Conservation (phyloP, 2,113 vertebrate genomes). For the Gorsachius goisagi region DNA sequence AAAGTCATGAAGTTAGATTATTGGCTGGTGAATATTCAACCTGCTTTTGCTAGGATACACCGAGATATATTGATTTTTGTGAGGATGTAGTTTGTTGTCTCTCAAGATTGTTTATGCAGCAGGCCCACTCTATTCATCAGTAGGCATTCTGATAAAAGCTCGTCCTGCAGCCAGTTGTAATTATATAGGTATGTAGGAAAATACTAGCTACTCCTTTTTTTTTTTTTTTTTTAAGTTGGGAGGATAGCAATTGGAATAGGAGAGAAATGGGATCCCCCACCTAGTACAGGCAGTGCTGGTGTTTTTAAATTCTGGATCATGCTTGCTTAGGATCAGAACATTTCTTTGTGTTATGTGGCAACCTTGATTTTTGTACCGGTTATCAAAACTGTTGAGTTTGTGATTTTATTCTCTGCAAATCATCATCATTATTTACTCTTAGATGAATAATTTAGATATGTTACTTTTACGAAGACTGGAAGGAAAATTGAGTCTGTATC, state of each 20-base stretch:
- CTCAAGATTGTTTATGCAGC: neutral
- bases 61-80: neutral
- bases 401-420: conserved; percentile 37
- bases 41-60: neutral
- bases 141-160: neutral
- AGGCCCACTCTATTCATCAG: neutral
- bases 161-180: neutral
- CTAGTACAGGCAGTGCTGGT: neutral
- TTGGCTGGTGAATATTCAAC: neutral
- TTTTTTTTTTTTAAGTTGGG: neutral
- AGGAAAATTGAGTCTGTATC: conserved; percentile 45
- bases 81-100: neutral
- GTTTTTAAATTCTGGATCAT: neutral
- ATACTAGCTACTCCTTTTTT: neutral
- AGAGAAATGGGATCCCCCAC: neutral
- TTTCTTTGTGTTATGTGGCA: conserved; percentile 13
- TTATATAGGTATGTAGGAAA: neutral
- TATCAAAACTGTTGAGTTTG: conserved; percentile 43
- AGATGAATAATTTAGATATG: conserved; percentile 61
- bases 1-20: neutral
- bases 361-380: conserved; percentile 22
- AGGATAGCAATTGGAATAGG: neutral
- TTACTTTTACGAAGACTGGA: conserved; percentile 30
- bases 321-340: neutral
- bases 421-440: conserved; percentile 30